Base-by-base conservation (phyloP, 2,888 invertebrate genomes). In the Cancer borealis region DNA sequence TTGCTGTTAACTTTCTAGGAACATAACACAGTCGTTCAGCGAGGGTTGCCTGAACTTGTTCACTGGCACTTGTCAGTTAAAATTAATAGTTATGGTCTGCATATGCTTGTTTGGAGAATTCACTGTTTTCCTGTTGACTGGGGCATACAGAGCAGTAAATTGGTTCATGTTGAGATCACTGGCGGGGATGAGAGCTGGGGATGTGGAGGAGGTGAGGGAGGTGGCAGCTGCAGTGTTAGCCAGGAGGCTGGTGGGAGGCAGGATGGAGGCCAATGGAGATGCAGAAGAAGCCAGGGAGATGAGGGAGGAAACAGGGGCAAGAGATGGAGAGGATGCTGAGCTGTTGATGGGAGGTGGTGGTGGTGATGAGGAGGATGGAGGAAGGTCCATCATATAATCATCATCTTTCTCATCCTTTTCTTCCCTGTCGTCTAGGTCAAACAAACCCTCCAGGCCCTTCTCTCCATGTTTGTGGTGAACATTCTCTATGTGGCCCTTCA, bases 401-500 rank as follows among this genome's bases (percentile, higher is more conserved):
- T 92, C 92, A 66, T 94, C 93, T 0, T 91, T 92, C n/a, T 39
- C 92, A n/a, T 94, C 94, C 26, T 92, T 87, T 17, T 54, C 21
- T 12, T 94, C 94, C 66, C 84, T 87, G 49, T 94, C 94, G 39
- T 90, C 79, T 12, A 60, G 54, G 89, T 94, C 94, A 30, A 47
- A 73, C 39, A 92, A 6, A 6, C 90, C 92, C n/a, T 94, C 94
- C 14, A 92, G 46, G 17, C 94, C 94, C 66, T 94, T 94, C 91
- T 94, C 94, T n/a, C 94, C 94, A 46, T 95, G 95, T 49, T 95
- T 95, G 84, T 93, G 92, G 49, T 95, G 95, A 12, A 95, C 95
- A 60, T 95, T 95, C 88, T 95, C 95, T 60, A 95, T 91, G 89
- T 95, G 95, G 21, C 95, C 95, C 79, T 95, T 95, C 10, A 95